These are phyloP conservation scores for Dermatemys mawii DNA, from an alignment of 2,113 vertebrate species.

Conservation along the genomic window DNA sequence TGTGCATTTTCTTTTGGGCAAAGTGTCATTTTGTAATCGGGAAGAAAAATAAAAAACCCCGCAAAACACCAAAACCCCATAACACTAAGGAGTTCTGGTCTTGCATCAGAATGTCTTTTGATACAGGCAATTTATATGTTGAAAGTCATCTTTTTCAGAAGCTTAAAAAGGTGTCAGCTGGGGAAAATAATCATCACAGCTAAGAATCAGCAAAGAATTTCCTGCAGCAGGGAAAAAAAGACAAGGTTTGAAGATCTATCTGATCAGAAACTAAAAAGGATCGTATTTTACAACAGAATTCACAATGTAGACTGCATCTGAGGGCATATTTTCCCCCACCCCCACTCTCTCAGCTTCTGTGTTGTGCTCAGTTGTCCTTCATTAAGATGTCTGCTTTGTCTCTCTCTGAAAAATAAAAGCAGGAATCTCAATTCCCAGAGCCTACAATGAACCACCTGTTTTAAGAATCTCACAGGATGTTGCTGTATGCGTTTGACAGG, in stretches of 20 bases:
- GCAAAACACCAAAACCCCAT: rapidly evolving
- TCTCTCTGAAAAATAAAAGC: slow-evolving; percentile 38
- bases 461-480: neutral
- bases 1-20: slow-evolving; percentile 29
- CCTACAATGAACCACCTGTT: neutral
- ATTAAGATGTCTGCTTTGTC: slow-evolving; percentile 24
- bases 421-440: slow-evolving; percentile 24
- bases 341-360: neutral
- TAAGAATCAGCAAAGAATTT: slow-evolving; percentile 14
- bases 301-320: neutral
- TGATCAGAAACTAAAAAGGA: slow-evolving; percentile 36
- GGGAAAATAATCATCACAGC: slow-evolving; percentile 19
- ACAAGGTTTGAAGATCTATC: neutral
- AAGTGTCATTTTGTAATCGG: slow-evolving; percentile 23
- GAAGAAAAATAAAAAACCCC: neutral
- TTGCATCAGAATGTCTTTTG: slow-evolving; percentile 42
- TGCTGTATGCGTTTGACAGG: neutral
- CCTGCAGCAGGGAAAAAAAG: slow-evolving; percentile 12
- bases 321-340: neutral
- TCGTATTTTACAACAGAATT: slow-evolving; percentile 40
- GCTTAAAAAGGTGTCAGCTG: slow-evolving; percentile 34
- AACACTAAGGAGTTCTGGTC: neutral
- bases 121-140: slow-evolving; percentile 30
- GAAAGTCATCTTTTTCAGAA: slow-evolving; percentile 43
- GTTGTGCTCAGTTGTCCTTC: slow-evolving; percentile 28